Evolutionary conservation across 2,797 vertebrate species (phyloP), one percentile per base, ranked within the genome.

Genomic region (Epinephelus coioides): DNA sequence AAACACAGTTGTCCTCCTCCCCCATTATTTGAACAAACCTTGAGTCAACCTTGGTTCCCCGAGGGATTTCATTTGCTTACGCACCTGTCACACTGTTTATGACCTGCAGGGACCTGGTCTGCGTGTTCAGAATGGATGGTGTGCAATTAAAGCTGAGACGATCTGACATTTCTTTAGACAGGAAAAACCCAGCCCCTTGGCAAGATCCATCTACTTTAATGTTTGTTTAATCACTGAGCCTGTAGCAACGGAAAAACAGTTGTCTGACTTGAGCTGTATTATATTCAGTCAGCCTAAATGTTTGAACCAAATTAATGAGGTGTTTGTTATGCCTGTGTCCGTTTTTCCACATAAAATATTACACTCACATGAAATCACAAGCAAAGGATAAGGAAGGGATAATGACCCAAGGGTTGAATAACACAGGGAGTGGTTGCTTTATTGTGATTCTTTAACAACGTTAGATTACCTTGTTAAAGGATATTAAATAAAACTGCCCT

Each of bases 11-110:
- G 0, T 44, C 53, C 6, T 66, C 50, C 40, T 65, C 63, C 55
- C 30, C 44, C 18, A 10, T 75, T 70, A 78, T 79, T 64, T 73
- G 56, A 19, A 69, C 64, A 84, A 87, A 74, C 65, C 69, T 72
- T 50, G 44, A 61, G 76, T 81, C 78, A 75, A 76, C 69, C 47
- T 61, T 65, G 27, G 6, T n/a, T 7, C 66, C 53, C 46, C 1
- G 0, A 8, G 60, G 49, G 73, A 78, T 82, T 81, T 67, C 2
- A 75, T 80, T 78, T 79, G 76, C 71, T 79, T 83, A 76, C 34
- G 23, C 64, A 78, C 73, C 74, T 69, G 68, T 70, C 56, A 53
- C n/a, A 14, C 38, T 43, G 49, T 47, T 68, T 69, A 62, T 27
- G 51, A 59, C 73, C 63, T 61, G 61, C 56, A 55, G 46, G 59